Percentiles rank a stretch among this genome's conserved stretches.
These are phyloP conservation scores for Drosophila pallidifrons DNA, from an alignment of 1,140 invertebrate species.

Conservation along the genomic window DNA sequence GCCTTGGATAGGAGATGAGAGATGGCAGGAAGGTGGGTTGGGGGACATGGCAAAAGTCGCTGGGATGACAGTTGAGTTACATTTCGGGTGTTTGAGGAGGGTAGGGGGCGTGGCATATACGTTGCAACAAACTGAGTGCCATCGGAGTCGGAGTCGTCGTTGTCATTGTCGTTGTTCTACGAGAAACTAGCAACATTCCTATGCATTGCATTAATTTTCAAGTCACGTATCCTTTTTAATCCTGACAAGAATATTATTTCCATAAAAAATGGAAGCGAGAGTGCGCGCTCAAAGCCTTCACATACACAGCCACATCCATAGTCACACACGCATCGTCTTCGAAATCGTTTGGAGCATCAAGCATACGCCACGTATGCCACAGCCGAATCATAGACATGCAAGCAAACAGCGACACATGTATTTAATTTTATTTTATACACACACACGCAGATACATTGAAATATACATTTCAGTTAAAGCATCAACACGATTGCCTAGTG, in stretches of 20 bases:
- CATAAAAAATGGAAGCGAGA: slow-evolving; percentile 70
- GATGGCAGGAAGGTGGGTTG: slow-evolving; percentile 23
- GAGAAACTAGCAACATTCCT: slow-evolving; percentile 41
- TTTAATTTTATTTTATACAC: slow-evolving; percentile 50
- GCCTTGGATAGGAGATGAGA: slow-evolving; percentile 33
- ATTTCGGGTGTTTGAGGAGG: slow-evolving; percentile 32
- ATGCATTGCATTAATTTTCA: slow-evolving; percentile 73
- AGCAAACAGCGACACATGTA: slow-evolving; percentile 43
- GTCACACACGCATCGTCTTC: slow-evolving; percentile 14
- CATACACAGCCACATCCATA: background rate
- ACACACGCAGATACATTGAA: slow-evolving; percentile 11
- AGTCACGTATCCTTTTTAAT: slow-evolving; percentile 84
- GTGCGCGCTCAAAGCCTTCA: slow-evolving; percentile 20
- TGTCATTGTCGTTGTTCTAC: slow-evolving; percentile 23
- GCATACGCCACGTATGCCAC: slow-evolving; percentile 51
- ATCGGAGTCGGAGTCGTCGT: slow-evolving; percentile 21
- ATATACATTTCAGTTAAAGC: slow-evolving; percentile 52
- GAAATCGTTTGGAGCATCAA: slow-evolving; percentile 43
- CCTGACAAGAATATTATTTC: slow-evolving; percentile 85
- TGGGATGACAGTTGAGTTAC: slow-evolving; percentile 58
- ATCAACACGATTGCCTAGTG: slow-evolving; percentile 30
- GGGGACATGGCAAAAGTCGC: slow-evolving; percentile 59
- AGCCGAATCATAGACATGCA: slow-evolving; percentile 40
- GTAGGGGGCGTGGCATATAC: slow-evolving; percentile 49
- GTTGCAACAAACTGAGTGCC: slow-evolving; percentile 38